Conservation (phyloP, 2,797 vertebrate genomes). For the Aplochiton taeniatus region DNA sequence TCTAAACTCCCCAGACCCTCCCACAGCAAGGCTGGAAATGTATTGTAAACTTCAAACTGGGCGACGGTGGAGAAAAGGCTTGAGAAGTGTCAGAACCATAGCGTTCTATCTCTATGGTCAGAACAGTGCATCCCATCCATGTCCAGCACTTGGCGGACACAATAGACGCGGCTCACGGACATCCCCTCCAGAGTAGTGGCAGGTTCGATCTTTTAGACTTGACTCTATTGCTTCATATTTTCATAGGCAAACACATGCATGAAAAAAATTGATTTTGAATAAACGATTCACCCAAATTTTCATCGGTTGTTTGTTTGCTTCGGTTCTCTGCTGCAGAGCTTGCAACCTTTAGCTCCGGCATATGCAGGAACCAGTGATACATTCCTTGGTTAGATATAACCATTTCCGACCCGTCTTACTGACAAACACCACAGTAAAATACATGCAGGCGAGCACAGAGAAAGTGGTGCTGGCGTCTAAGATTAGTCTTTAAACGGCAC, state of each 20-base stretch:
- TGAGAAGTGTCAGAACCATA: too few relatives aligned
- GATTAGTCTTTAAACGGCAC: constrained; percentile 16
- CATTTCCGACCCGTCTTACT: not conserved
- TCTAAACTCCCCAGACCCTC: too few relatives aligned
- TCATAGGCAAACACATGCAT: not conserved
- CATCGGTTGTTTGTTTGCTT: not conserved
- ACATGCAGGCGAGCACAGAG: not conserved
- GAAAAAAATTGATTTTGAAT: not conserved
- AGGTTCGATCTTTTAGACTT: not conserved
- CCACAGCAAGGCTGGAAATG: too few relatives aligned
- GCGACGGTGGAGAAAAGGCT: too few relatives aligned
- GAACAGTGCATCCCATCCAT: too few relatives aligned
- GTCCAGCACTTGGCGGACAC: too few relatives aligned
- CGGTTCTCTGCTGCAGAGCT: not conserved
- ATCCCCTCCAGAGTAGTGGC: not conserved
- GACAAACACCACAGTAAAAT: not conserved
- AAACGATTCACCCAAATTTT: not conserved
- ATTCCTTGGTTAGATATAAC: constrained; percentile 8
- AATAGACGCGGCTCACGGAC: too few relatives aligned
- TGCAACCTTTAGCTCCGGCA: not conserved
- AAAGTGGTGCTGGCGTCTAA: not conserved
- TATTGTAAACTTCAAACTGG: too few relatives aligned
- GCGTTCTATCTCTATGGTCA: too few relatives aligned
- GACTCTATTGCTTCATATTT: not conserved
- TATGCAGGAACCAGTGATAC: not conserved